Evolutionary conservation across 2,113 vertebrate genomes (phyloP), one percentile per base, ranked within the genome.

Genomic region (Callorhinus ursinus): DNA sequence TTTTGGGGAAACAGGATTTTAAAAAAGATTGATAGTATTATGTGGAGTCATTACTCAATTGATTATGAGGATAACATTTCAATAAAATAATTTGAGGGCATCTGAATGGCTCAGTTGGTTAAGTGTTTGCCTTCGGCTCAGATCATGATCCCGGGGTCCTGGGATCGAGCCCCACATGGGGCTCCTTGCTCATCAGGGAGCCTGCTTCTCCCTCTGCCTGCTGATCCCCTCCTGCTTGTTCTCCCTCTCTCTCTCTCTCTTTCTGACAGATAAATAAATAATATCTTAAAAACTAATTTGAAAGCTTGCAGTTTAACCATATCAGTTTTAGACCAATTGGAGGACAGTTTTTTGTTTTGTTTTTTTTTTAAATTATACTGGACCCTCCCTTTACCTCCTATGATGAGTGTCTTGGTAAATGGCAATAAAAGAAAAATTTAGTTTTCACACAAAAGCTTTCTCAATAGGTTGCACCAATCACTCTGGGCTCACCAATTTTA

Each of bases 21-120:
- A 67, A 63, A 0, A 57, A 57, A 26, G 31, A 65, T 39, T 74
- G 36, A 51, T 5, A 76, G 24, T 49, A 13, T 90, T 90, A 33
- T 93, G 33, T 90, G 26, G 88, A 61, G 19, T 82, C 67, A 51
- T 95, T 74, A 39, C 96, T 95, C 92, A 81, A 24, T 89, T 87
- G 67, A 80, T 18, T 53, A 14, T n/a, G 15, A 63, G 57, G 33
- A 36, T 86, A 74, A 77, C 67, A 28, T 77, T 84, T 22, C 80
- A 80, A 49, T 90, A 82, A 86, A 93, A 88, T 49, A 53, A 2
- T 82, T 76, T 61, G 21, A 83, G 46, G 46, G 46, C 46, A 46
- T 46, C 46, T 46, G 46, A 8, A 8, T 46, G 46, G 46, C 46
- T 46, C 46, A 46, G 46, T 46, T 8, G 8, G 46, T 46, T 46